Base-by-base conservation (phyloP, 92 coral and sea anemone genomes). In the Meandrina meandrites region DNA sequence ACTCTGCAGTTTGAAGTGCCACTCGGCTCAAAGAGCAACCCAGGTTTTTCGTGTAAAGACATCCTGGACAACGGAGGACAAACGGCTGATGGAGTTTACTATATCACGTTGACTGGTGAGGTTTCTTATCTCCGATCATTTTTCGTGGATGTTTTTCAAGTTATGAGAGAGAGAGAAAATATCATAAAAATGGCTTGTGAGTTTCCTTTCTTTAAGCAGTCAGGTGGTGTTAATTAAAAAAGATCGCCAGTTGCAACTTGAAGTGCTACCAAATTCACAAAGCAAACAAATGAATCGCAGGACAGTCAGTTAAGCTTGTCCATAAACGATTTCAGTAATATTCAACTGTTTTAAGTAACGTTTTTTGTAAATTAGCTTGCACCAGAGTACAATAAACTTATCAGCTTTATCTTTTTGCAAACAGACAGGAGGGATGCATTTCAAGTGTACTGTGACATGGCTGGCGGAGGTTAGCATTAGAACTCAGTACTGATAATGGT, bases 361-460 rank as follows among this genome's bases (percentile, higher is more conserved):
- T 40, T 40, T 40, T n/a, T 40, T 40, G 6, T 2, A 40, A 40
- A 40, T 40, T 40, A 2, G 5, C 56, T 56, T 56, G 2, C 16
- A 12, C 2, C 62, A 56, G 1, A 16, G 13, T 16, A 24, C 21
- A 3, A 56, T 56, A 56, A 56, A 18, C 62, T 18, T 56, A 62
- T 24, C 10, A 62, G 11, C 5, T 62, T 62, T 24, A 24, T 10
- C 35, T 8, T 34, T 4, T 37, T 40, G 5, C 21, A 17, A 21
- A 69, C 67, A 82, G 86, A 28, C 56, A 34, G 18, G 7, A 50
- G 56, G 17, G 34, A 53, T 14, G 21, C 56, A 6, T 87, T 87
- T 48, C 90, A 80, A 24, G 90, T 87, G 24, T 87, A 87, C 35
- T 87, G 90, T 56, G 90, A 72, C 53, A 87, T 87, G 90, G 19